A percentile compares a stretch with the other conserved stretches of the same genome.
Evolutionary conservation across 2,888 invertebrate genomes (phyloP).

Genomic region (Calliphora vomitoria): DNA sequence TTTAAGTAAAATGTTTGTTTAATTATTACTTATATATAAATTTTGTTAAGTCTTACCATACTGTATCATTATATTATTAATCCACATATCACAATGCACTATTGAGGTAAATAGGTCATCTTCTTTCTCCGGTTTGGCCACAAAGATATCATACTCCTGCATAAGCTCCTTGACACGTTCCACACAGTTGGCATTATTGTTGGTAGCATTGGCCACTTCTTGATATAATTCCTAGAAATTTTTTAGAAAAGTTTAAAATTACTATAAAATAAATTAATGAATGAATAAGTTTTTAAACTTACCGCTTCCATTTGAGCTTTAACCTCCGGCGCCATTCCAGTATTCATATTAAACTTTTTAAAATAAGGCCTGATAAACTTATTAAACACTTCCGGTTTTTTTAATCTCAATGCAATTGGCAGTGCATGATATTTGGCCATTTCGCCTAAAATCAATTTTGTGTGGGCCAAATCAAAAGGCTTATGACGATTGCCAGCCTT

Average conservation of each 20-base stretch:
- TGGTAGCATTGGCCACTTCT: slow-evolving; percentile 75
- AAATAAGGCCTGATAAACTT: slow-evolving; percentile 84
- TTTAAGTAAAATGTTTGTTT: slow-evolving; percentile 63
- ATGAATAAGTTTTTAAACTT: slow-evolving; percentile 17
- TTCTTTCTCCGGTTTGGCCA: slow-evolving; percentile 76
- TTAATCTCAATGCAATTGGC: slow-evolving; percentile 86
- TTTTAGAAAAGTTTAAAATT: not conserved
- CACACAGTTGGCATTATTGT: slow-evolving; percentile 75
- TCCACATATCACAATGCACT: slow-evolving; percentile 87
- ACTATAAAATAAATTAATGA: not conserved
- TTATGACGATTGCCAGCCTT: slow-evolving; percentile 85
- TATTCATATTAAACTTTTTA: slow-evolving; percentile 78
- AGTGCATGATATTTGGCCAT: slow-evolving; percentile 87
- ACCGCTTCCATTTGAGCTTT: slow-evolving; percentile 74
- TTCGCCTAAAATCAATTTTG: slow-evolving; percentile 84
- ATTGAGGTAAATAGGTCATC: slow-evolving; percentile 86
- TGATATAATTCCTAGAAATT: slow-evolving; percentile 70
- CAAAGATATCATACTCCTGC: slow-evolving; percentile 75
- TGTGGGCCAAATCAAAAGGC: slow-evolving; percentile 86
- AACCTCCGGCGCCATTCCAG: slow-evolving; percentile 70
- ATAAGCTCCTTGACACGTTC: slow-evolving; percentile 76
- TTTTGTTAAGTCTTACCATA: slow-evolving; percentile 80
- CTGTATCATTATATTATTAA: slow-evolving; percentile 87
- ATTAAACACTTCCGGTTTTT: slow-evolving; percentile 85
- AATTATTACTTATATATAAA: not conserved